A percentile compares a stretch with the other conserved stretches of the same genome.
Conservation (phyloP, 2,888 invertebrate genomes). For the Leptothorax acervorum region DNA sequence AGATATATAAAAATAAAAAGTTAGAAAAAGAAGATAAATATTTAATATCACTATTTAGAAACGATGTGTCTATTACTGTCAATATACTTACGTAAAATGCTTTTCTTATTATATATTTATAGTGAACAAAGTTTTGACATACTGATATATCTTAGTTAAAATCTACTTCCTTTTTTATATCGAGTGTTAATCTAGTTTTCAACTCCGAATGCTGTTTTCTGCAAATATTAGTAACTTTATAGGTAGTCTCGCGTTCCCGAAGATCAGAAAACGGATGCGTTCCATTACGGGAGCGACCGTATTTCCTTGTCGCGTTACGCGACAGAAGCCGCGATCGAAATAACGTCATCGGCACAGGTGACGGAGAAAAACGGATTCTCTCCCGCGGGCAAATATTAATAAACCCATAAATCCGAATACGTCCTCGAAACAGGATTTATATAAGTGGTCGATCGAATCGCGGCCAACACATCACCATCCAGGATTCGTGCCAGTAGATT, state of each 20-base stretch:
- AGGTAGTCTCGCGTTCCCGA: neutral
- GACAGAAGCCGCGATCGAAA: constrained; percentile 21
- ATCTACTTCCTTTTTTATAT: neutral
- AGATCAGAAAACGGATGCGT: constrained; percentile 1
- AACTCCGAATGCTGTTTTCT: neutral
- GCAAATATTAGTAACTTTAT: neutral
- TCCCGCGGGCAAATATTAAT: constrained; percentile 48
- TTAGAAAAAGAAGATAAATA: neutral
- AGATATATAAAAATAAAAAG: neutral
- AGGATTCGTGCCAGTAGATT: constrained; percentile 62
- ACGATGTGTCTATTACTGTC: neutral
- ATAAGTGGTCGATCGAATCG: constrained; percentile 52
- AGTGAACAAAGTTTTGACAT: neutral
- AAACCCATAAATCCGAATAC: constrained; percentile 47
- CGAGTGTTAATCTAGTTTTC: neutral
- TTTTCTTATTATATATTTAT: neutral
- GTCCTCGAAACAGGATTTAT: constrained; percentile 48
- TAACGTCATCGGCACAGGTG: constrained; percentile 37
- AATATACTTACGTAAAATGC: neutral
- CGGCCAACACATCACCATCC: constrained; percentile 4
- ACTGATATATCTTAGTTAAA: neutral
- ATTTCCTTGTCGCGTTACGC: constrained; percentile 20
- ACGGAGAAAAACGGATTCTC: constrained; percentile 35
- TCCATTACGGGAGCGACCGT: neutral
- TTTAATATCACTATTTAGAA: neutral